Evolutionary conservation across 2,113 vertebrate species (phyloP), one percentile per base, ranked within the genome.

Genomic region (Salvelinus alpinus): DNA sequence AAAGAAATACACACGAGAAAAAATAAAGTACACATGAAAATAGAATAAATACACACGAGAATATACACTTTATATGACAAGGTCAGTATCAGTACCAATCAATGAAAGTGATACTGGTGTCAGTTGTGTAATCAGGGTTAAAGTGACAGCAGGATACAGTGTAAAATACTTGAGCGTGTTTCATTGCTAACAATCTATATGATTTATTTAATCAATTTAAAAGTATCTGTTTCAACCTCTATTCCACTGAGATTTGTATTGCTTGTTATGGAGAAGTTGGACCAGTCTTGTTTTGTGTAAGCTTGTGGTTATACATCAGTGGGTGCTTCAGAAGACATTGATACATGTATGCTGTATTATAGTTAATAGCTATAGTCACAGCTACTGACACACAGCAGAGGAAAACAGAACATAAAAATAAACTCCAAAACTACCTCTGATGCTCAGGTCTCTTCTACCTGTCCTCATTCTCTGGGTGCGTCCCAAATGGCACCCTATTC

Each of bases 291-390:
- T 66, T 74, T 74, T 75, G 64, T 75, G 64, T 57, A 44, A 51
- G 38, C 47, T 6, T 74, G 73, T 29, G 44, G 65, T 75, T 13
- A 68, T 59, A 24, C 73, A 67, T 75, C 73, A 59, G 14, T 65
- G 18, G 47, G 64, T 48, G 64, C 51, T 75, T 75, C 73, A 34
- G 48, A 54, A 71, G 70, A 29, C 7, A 3, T 25, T 24, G 34
- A 38, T 38, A 38, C 34, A 2, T 38, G 34, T 38, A 38, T 38
- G 34, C 8, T n/a, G 4, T 48, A 48, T 47, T 3, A 4, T 51
- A 7, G 20, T 60, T 60, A 22, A 2, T 18, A 22, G 59, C 22
- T 64, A 3, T 51, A 51, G 48, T 51, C 48, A 51, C 62, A 64
- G 11, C 24, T 25, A 64, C 9, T 25, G 9, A 27, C 62, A 14